Percentiles rank a stretch among this genome's conserved stretches.
Conservation (phyloP, 2,797 vertebrate species). For the Apogon hyalosoma region DNA sequence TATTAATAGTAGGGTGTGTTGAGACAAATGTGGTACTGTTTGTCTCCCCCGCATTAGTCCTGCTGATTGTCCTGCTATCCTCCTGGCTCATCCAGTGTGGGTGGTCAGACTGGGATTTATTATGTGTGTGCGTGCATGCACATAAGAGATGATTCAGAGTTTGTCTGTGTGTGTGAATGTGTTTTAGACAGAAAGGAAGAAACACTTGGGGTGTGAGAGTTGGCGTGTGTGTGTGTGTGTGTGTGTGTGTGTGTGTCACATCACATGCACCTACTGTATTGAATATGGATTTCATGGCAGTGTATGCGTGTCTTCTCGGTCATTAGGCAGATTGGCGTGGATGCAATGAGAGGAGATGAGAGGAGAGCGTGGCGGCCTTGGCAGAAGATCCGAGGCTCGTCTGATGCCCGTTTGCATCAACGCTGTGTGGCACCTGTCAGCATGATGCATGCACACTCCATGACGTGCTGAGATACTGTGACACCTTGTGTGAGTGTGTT, state of each 20-base stretch:
- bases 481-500: constrained; percentile 51
- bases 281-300: constrained; percentile 37
- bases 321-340: constrained; percentile 68
- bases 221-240: background rate
- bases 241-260: constrained; percentile 35
- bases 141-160: constrained; percentile 40
- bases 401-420: constrained; percentile 89
- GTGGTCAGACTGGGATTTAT: constrained; percentile 65
- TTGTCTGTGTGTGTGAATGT: constrained; percentile 26
- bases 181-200: constrained; percentile 36
- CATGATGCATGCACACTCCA: constrained; percentile 47
- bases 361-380: constrained; percentile 81
- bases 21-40: constrained; percentile 52
- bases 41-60: constrained; percentile 58
- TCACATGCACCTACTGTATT: constrained; percentile 53
- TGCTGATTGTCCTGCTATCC: constrained; percentile 66
- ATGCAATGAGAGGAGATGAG: constrained; percentile 74
- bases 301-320: constrained; percentile 57
- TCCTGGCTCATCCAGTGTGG: constrained; percentile 72
- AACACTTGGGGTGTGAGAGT: constrained; percentile 52
- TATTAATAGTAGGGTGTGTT: constrained; percentile 56
- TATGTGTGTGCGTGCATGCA: constrained; percentile 26
- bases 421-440: constrained; percentile 81
- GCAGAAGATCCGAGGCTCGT: constrained; percentile 87
- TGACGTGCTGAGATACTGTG: constrained; percentile 66